Percentiles rank a stretch among this genome's conserved stretches.
Conservation (phyloP, 1,140 invertebrate species). For the Zaprionus tsacasi region DNA sequence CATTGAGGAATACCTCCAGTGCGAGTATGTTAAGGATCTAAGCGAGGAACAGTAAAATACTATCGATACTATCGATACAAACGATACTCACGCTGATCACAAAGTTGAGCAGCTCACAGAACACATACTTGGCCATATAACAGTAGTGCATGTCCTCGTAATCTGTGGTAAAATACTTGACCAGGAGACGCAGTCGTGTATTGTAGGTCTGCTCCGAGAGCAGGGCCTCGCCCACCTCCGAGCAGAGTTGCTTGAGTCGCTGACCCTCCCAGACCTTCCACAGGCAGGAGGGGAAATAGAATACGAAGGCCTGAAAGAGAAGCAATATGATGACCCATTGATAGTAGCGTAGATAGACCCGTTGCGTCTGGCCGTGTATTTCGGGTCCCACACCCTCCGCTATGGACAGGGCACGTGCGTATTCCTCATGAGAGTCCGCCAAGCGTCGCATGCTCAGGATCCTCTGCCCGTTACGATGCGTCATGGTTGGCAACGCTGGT, state of each 20-base stretch:
- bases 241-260: slow-evolving; percentile 85
- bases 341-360: slow-evolving; percentile 91
- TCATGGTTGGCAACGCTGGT: not conserved
- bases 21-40: slow-evolving; percentile 86
- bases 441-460: slow-evolving; percentile 28
- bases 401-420: slow-evolving; percentile 63
- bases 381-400: slow-evolving; percentile 73
- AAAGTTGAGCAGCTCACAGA: slow-evolving; percentile 91
- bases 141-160: slow-evolving; percentile 88
- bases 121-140: slow-evolving; percentile 88
- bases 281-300: slow-evolving; percentile 89
- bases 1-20: slow-evolving; percentile 90
- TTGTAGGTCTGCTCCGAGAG: slow-evolving; percentile 85
- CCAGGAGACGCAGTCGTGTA: slow-evolving; percentile 85
- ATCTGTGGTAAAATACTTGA: slow-evolving; percentile 86
- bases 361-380: slow-evolving; percentile 85
- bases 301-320: slow-evolving; percentile 91
- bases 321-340: slow-evolving; percentile 95
- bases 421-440: slow-evolving; percentile 61
- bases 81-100: slow-evolving; percentile 87
- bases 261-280: slow-evolving; percentile 93
- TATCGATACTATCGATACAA: too few relatives aligned
- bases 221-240: slow-evolving; percentile 84
- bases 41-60: not conserved
- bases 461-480: not conserved